phyloP scores from a whole-genome alignment of 2,113 vertebrate species.

The Rhabdornis inornatus region DNA sequence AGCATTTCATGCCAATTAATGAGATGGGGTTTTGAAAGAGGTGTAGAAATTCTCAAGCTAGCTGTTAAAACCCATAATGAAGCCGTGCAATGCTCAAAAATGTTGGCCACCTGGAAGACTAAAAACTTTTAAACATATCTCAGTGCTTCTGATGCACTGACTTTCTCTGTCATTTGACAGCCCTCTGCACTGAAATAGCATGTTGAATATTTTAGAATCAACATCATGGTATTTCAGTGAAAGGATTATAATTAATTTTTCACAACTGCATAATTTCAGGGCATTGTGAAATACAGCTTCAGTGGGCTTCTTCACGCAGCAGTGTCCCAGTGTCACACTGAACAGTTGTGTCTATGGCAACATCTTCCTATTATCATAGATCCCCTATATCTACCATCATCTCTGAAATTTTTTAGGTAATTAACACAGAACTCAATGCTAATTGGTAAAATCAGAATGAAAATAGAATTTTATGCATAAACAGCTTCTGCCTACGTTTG shows the following conservation, averaged over 20 bases:
- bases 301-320: slow-evolving; percentile 38
- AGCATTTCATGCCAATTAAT: background rate
- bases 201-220: slow-evolving; percentile 42
- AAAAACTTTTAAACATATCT: background rate
- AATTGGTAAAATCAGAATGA: slow-evolving; percentile 37
- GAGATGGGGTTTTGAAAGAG: background rate
- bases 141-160: background rate
- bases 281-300: slow-evolving; percentile 54
- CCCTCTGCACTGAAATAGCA: background rate
- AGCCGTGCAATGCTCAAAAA: background rate
- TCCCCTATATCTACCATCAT: slow-evolving; percentile 29
- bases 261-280: slow-evolving; percentile 50
- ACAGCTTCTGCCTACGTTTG: background rate
- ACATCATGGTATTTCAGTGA: background rate
- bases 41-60: background rate
- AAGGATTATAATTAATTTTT: slow-evolving; percentile 65
- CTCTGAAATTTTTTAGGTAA: slow-evolving; percentile 23
- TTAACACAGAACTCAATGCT: slow-evolving; percentile 29
- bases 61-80: background rate
- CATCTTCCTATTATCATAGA: slow-evolving; percentile 52
- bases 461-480: slow-evolving; percentile 6
- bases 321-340: slow-evolving; percentile 28
- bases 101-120: background rate
- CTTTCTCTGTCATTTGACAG: slow-evolving; percentile 26
- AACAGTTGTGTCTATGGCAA: slow-evolving; percentile 73